Conservation (phyloP, 2,113 vertebrate genomes). For the Brachypteracias leptosomus region DNA sequence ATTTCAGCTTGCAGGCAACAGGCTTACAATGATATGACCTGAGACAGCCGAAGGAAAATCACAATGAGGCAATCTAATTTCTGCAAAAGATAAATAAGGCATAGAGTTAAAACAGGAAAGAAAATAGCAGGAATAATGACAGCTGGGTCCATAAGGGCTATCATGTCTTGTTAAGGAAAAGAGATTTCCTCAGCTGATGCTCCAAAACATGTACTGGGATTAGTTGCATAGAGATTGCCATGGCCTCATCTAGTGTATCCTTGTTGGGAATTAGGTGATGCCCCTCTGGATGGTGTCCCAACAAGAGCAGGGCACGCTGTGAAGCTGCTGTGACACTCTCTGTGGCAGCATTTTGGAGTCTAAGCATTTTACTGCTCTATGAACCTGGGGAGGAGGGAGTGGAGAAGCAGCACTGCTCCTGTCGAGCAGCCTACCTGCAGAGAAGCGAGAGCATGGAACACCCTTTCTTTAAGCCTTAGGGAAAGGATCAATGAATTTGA, state of each 20-base stretch:
- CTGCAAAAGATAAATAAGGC: background rate
- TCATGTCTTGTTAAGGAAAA: background rate
- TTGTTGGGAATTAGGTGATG: background rate
- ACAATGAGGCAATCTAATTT: background rate
- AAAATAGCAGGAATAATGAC: background rate
- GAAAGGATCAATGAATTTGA: background rate
- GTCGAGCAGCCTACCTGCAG: rapidly evolving
- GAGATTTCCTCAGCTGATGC: background rate
- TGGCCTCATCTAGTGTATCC: rapidly evolving
- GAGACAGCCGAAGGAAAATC: background rate
- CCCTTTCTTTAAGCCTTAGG: background rate
- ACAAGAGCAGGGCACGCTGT: background rate
- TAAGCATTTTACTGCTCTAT: background rate
- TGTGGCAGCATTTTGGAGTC: background rate
- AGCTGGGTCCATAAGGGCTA: background rate
- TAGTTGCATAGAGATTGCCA: background rate
- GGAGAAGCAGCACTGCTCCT: background rate
- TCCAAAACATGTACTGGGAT: background rate
- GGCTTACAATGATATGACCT: background rate
- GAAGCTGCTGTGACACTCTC: background rate
- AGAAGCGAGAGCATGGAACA: background rate
- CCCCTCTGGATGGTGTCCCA: background rate
- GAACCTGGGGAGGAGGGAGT: background rate
- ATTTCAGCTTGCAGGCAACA: background rate
- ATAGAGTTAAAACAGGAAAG: background rate